Evolutionary conservation across 2,888 invertebrate species (phyloP), one percentile per base, ranked within the genome.

Genomic region (Ischnura elegans): DNA sequence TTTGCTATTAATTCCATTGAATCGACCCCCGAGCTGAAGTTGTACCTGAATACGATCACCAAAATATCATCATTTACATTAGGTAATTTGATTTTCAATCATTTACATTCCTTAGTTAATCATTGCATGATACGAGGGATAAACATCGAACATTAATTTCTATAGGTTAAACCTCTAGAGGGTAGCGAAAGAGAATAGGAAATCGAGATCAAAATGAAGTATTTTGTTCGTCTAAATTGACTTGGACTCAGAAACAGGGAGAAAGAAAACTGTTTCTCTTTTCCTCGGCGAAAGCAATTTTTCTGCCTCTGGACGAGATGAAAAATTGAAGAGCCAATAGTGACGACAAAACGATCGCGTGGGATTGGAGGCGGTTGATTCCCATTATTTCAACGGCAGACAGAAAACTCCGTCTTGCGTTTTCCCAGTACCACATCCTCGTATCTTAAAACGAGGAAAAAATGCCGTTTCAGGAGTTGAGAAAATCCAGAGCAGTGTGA

Each of bases 301-400:
- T 36, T 36, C 29, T 36, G 36, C 29, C 36, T 16, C 76, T n/a
- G 10, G 36, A 76, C 76, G 76, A 76, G 76, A 76, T 76, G 76
- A 76, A 76, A 76, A 76, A 76, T 76, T 76, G 76, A 76, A 76
- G 76, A 76, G 76, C 76, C 29, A 76, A 76, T 29, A 76, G 76
- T 36, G 29, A 29, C 76, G 76, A 36, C 76, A 36, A 25, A 76
- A 76, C 76, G 76, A 29, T 76, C 29, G 76, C 76, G 29, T 10
- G 29, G 76, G 76, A 36, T 6, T 13, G 36, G 16, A 36, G 29
- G 76, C 36, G 36, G 8, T 29, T 36, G 36, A 36, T 76, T 36
- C 76, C 76, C 29, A 76, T 76, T 76, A 76, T 76, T 76, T 76
- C 76, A 29, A 29, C 76, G 76, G 29, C 76, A 36, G 36, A 76